Evolutionary conservation across 2,888 invertebrate species (phyloP).

Genomic region (Lordiphosa andalusiaca): DNA sequence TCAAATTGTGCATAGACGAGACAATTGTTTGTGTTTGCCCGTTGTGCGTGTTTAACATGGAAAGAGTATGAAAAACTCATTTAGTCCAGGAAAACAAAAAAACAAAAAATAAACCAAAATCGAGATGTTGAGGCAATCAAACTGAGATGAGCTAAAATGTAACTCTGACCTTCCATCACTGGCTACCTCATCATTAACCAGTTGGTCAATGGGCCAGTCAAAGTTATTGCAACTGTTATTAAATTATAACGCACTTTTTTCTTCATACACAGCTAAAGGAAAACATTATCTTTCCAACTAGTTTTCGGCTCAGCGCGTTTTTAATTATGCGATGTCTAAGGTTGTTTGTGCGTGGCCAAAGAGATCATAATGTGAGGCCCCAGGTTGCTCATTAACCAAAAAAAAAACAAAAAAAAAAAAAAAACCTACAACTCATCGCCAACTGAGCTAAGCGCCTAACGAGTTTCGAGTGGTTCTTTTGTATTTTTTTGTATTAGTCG

Average conservation of each 20-base stretch:
- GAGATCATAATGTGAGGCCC: slow-evolving; percentile 44
- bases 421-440: slow-evolving; percentile 61
- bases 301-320: slow-evolving; percentile 14
- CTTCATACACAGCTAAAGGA: slow-evolving; percentile 16
- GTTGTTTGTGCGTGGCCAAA: slow-evolving; percentile 55
- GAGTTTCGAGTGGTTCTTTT: slow-evolving; percentile 50
- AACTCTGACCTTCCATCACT: slow-evolving; percentile 5
- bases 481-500: slow-evolving; percentile 4
- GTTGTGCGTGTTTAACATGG: slow-evolving; percentile 43
- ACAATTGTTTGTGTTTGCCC: slow-evolving; percentile 51
- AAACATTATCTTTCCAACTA: slow-evolving; percentile 39
- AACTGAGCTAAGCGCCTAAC: slow-evolving; percentile 45
- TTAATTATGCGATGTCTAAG: slow-evolving; percentile 24
- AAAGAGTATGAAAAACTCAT: slow-evolving; percentile 11
- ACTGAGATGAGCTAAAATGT: slow-evolving; percentile 1
- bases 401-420: slow-evolving; percentile 35
- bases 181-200: slow-evolving; percentile 1
- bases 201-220: slow-evolving; percentile 5
- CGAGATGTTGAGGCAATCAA: slow-evolving; percentile 1
- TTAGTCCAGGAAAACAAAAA: slow-evolving; percentile 2
- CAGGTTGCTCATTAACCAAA: slow-evolving; percentile 38
- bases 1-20: slow-evolving; percentile 12
- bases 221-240: slow-evolving; percentile 17
- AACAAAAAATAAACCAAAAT: not conserved
- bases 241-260: slow-evolving; percentile 50